phyloP scores from a whole-genome alignment of 2,888 invertebrate genomes.

The Allophyes oxyacanthae region DNA sequence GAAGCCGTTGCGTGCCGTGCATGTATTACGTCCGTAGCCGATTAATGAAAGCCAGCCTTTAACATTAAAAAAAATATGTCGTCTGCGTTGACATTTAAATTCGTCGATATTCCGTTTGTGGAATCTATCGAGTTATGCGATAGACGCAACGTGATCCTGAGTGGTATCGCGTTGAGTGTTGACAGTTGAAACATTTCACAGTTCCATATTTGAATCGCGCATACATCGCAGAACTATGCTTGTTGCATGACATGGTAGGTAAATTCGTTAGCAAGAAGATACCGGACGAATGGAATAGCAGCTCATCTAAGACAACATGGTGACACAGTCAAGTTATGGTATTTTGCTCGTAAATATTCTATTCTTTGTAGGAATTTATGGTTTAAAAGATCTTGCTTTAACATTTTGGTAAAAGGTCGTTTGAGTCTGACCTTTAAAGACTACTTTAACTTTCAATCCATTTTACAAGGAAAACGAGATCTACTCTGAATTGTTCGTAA shows the following conservation, averaged over 20 bases:
- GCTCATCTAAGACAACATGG: neutral
- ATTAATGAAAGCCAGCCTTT: no score
- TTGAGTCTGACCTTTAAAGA: no score
- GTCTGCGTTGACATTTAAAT: slow-evolving; percentile 14
- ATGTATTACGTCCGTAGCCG: no score
- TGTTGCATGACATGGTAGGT: slow-evolving; percentile 41
- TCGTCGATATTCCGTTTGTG: slow-evolving; percentile 19
- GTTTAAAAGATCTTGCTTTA: no score
- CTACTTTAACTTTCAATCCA: no score
- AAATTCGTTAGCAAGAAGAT: slow-evolving; percentile 55
- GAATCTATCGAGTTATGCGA: slow-evolving; percentile 18
- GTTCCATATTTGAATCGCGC: slow-evolving; percentile 59
- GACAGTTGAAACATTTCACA: slow-evolving; percentile 52
- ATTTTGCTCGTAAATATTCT: slow-evolving; percentile 12
- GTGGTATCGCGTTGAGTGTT: slow-evolving; percentile 15
- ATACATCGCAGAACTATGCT: slow-evolving; percentile 51
- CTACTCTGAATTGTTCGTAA: no score
- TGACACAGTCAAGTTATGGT: neutral
- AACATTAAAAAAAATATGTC: no score
- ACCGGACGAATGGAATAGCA: slow-evolving; percentile 12
- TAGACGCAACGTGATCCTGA: slow-evolving; percentile 11
- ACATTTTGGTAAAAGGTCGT: no score
- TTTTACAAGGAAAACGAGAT: no score
- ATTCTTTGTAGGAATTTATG: slow-evolving; percentile 1
- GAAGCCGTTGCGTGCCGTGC: no score